A percentile compares a stretch with the other conserved stretches of the same genome.
Conservation (phyloP, 2,113 vertebrate species). For the Climacteris rufus region DNA sequence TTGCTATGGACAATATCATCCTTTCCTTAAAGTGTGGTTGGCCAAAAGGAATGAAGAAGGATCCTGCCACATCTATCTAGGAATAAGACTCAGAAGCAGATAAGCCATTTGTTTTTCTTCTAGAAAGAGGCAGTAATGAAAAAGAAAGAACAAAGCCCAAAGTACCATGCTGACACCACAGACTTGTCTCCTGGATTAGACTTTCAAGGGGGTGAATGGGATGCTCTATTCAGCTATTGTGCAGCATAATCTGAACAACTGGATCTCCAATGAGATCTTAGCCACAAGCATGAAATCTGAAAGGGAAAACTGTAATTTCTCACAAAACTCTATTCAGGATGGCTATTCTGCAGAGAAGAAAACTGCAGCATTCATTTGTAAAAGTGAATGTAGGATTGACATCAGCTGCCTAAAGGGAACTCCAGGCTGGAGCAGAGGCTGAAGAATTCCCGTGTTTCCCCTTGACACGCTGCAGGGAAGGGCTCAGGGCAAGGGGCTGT, state of each 20-base stretch:
- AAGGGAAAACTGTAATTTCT: not conserved
- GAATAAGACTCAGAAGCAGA: not conserved
- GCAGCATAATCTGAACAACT: not conserved
- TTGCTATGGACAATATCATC: not conserved
- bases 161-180: not conserved
- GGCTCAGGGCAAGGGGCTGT: not conserved
- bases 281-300: not conserved
- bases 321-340: not conserved
- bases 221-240: not conserved
- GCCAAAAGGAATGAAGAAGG: not conserved
- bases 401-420: not conserved
- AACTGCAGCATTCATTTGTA: not conserved
- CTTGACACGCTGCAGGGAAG: not conserved
- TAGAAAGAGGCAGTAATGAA: not conserved
- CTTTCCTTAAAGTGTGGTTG: not conserved
- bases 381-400: not conserved
- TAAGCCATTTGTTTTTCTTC: not conserved
- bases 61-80: not conserved
- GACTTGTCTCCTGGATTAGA: not conserved
- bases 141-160: not conserved
- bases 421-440: not conserved
- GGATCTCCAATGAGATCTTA: not conserved
- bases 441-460: not conserved
- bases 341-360: not conserved
- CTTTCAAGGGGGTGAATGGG: not conserved